Percentiles rank a stretch among this genome's conserved stretches.
phyloP scores from a whole-genome alignment of 2,888 invertebrate species.

The Acanthoscelides obtectus region DNA sequence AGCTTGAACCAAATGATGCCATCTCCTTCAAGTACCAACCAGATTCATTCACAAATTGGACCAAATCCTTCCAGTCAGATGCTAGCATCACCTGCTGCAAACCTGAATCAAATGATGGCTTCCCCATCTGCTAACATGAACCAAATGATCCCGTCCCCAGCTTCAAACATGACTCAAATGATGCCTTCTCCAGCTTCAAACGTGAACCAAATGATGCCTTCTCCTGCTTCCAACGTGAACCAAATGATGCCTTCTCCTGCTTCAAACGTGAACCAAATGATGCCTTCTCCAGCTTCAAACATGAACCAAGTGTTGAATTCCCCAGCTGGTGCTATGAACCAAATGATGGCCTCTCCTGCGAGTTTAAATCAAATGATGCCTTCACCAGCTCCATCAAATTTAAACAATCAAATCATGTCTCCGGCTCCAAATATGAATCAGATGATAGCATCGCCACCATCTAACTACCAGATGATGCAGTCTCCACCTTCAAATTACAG shows the following conservation, averaged over 20 bases:
- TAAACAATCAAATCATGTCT: slow-evolving; percentile 17
- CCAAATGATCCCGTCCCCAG: slow-evolving; percentile 34
- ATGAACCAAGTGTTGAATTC: slow-evolving; percentile 34
- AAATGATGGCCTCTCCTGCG: slow-evolving; percentile 30
- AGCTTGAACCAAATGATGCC: slow-evolving; percentile 34
- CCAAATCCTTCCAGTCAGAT: slow-evolving; percentile 33
- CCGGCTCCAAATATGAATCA: slow-evolving; percentile 29
- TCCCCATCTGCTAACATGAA: slow-evolving; percentile 29
- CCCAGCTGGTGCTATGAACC: slow-evolving; percentile 25
- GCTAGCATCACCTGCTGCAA: slow-evolving; percentile 24
- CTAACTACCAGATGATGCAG: slow-evolving; percentile 20
- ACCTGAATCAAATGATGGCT: slow-evolving; percentile 28
- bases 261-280: slow-evolving; percentile 30
- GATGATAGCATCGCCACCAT: slow-evolving; percentile 29
- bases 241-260: slow-evolving; percentile 34
- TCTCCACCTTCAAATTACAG: background rate
- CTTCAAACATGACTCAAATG: slow-evolving; percentile 25
- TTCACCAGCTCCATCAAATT: slow-evolving; percentile 15
- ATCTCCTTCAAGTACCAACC: slow-evolving; percentile 31
- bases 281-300: slow-evolving; percentile 34
- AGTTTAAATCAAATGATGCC: slow-evolving; percentile 34
- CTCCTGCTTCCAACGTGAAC: slow-evolving; percentile 23
- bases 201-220: slow-evolving; percentile 34
- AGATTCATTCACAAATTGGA: slow-evolving; percentile 35
- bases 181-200: slow-evolving; percentile 29